Evolutionary conservation across 1,140 invertebrate species (phyloP), one percentile per base, ranked within the genome.

Genomic region (Heliconius melpomene): DNA sequence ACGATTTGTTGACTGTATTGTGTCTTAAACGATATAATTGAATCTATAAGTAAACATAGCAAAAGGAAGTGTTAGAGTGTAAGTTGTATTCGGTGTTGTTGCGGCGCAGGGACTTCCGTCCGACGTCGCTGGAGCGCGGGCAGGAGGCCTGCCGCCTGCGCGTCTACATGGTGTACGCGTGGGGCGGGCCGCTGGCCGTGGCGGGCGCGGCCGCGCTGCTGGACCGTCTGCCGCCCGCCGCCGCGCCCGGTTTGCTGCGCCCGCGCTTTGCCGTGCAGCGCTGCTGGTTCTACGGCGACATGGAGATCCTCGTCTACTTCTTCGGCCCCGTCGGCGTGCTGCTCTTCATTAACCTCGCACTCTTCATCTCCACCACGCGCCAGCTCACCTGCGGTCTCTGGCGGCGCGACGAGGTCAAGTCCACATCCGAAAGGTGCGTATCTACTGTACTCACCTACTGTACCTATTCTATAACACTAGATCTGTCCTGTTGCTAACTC

Each of bases 301-400:
- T 96, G 90, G 97, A 97, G 89, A 97, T 97, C 18, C 95, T 98
- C 78, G 96, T 97, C 20, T 98, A 98, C 92, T 98, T 98, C 93
- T 98, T 96, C 88, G 97, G 97, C 2, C 97, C 97, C 1, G 96
- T 98, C 71, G 97, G 97, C 20, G 95, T 97, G 54, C 94, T 98
- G 50, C 93, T 98, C 66, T 95, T 96, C 66, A 95, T 97, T 74
- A 98, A 98, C 91, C 95, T 98, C 40, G 94, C 97, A 13, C 95
- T 98, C 75, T 98, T 98, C 91, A 95, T 96, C 32, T 96, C 97
- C 32, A 98, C 97, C 6, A 97, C 97, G 11, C 95, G 97, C 77
- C 97, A 98, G 95, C 95, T 98, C 78, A 98, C 97, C 6, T 98
- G 97, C 88, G 97, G 97, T 7, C 94, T 98, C 9, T 98, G 97